phyloP scores from a whole-genome alignment of 2,797 vertebrate genomes.

The Babyrousa celebensis region DNA sequence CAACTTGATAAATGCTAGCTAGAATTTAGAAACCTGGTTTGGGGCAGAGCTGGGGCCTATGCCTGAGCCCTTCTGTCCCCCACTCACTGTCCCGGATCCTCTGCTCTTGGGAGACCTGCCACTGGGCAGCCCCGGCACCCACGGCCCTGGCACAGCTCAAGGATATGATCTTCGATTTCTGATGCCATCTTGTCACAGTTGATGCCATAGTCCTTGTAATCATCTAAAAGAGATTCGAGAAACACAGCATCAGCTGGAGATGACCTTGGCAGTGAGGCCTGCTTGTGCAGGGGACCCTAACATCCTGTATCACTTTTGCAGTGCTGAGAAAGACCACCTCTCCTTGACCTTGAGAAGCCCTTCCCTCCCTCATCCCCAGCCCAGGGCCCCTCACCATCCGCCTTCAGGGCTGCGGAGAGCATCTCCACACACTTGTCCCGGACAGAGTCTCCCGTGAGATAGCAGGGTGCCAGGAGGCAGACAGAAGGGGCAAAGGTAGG shows the following conservation, averaged over 20 bases:
- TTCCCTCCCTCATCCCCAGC: neutral
- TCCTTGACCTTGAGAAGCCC: neutral
- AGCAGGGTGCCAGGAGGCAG: constrained; percentile 93
- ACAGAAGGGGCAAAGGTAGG: constrained; percentile 90
- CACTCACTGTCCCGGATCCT: neutral
- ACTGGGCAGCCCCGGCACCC: neutral
- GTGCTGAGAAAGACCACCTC: neutral
- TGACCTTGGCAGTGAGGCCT: neutral
- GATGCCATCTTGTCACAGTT: constrained; percentile 97
- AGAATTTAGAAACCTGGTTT: neutral
- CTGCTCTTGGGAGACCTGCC: neutral
- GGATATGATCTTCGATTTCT: constrained; percentile 99
- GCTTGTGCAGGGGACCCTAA: rapidly evolving
- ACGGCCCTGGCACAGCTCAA: constrained; percentile 76
- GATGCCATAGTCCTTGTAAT: constrained; percentile 95
- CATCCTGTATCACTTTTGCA: neutral
- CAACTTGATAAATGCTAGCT: neutral
- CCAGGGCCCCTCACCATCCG: constrained; percentile 93
- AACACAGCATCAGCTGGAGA: neutral
- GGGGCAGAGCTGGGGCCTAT: neutral
- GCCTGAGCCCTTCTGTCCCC: neutral
- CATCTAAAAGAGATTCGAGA: constrained; percentile 90
- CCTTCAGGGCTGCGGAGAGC: constrained; percentile 95
- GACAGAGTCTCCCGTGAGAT: constrained; percentile 95
- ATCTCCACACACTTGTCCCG: constrained; percentile 99